phyloP scores from a whole-genome alignment of 2,113 vertebrate genomes.

The Nerophis lumbriciformis region DNA sequence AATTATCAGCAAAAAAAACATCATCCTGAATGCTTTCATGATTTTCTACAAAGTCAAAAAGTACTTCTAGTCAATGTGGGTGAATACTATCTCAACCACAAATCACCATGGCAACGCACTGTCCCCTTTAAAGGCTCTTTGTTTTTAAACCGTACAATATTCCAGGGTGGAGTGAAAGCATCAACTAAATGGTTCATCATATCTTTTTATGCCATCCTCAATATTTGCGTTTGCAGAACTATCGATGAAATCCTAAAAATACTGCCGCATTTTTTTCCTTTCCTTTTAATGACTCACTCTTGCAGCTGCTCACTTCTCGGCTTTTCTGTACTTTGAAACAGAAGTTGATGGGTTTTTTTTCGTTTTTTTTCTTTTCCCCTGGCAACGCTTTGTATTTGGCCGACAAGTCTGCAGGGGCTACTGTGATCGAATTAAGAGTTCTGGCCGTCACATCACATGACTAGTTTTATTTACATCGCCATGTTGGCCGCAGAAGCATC shows the following conservation, averaged over 20 bases:
- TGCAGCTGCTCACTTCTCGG: slow-evolving; percentile 54
- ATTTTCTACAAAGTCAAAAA: slow-evolving; percentile 20
- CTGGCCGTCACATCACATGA: too few relatives aligned
- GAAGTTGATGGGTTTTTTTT: slow-evolving; percentile 39
- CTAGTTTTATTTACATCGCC: too few relatives aligned
- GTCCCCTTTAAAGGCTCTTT: background rate
- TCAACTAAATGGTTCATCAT: slow-evolving; percentile 13
- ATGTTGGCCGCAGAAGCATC: too few relatives aligned
- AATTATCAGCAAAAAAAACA: slow-evolving; percentile 14
- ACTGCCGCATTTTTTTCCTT: slow-evolving; percentile 46
- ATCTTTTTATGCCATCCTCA: background rate
- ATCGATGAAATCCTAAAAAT: slow-evolving; percentile 50
- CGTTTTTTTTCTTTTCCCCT: slow-evolving; percentile 3
- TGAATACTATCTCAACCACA: slow-evolving; percentile 13
- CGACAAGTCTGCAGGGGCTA: slow-evolving; percentile 38
- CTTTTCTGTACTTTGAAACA: slow-evolving; percentile 44
- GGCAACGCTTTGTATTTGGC: slow-evolving; percentile 53
- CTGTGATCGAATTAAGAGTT: slow-evolving; percentile 12
- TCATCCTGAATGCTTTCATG: background rate
- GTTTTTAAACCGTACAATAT: background rate
- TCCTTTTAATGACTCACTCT: slow-evolving; percentile 50
- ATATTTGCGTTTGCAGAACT: slow-evolving; percentile 52
- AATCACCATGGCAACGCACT: slow-evolving; percentile 23
- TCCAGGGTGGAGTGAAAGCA: background rate
- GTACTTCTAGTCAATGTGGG: slow-evolving; percentile 7